Base-by-base conservation (phyloP, 1,140 invertebrate genomes). In the Drosophila ohnishii region DNA sequence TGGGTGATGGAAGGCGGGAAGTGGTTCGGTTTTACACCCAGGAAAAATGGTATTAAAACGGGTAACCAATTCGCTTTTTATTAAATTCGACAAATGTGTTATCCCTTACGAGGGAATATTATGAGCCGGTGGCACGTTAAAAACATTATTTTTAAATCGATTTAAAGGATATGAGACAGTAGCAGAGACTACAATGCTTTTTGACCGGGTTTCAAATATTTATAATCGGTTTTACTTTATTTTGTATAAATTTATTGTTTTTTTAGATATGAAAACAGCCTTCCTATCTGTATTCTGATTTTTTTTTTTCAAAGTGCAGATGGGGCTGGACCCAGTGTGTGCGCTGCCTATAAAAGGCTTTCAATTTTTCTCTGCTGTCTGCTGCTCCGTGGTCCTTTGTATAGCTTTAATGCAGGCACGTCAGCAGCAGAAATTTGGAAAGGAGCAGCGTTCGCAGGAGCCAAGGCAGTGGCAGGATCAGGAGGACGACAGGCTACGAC, bases 321-420 rank as follows among this genome's bases (percentile, higher is more conserved):
- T 67, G 10, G 62, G 62, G 14, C 34, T 16, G 22, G 28, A 22
- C 44, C 34, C 13, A 40, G 8, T 70, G 47, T 71, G 69, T 71
- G 69, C 57, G 48, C 25, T 58, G 84, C 80, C 50, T 80, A 79
- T 88, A 88, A 88, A 88, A 84, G 80, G 73, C 80, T 84, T 88
- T 89, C 80, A 84, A 78, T 89, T 88, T 80, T 87, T 82, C 53
- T 42, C 25, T 30, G 30, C 34, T 71, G 48, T 25, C 65, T 71
- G 35, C 67, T 32, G 69, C 7, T 48, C 44, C 56, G 14, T 51
- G 50, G 51, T 55, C 64, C 77, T 70, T 75, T 76, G 70, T 58
- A 72, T 80, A 59, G 76, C 74, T 77, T 82, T 86, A 85, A 85
- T 85, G 83, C 82, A 85, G 83, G 75, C 82, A 87, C 83, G 82